Percentiles rank a stretch among this genome's conserved stretches.
These are phyloP conservation scores for Marmota monax DNA, from an alignment of 2,113 vertebrate species.

Conservation along the genomic window DNA sequence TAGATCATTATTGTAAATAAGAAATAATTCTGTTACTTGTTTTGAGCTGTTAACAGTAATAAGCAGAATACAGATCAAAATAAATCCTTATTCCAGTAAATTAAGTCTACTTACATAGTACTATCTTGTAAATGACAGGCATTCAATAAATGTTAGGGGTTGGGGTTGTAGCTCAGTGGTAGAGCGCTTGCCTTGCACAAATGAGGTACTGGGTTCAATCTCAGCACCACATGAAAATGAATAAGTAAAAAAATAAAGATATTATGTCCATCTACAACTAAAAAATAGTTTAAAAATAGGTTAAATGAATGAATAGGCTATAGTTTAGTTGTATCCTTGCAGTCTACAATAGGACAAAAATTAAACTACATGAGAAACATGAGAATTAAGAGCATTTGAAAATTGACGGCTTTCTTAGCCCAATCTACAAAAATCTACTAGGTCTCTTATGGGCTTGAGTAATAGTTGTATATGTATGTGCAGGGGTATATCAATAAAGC, in stretches of 20 bases:
- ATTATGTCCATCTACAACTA: too few species aligned
- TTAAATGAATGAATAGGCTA: background rate
- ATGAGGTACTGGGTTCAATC: too few species aligned
- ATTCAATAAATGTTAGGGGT: background rate
- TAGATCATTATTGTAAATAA: background rate
- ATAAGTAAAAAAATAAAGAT: too few species aligned
- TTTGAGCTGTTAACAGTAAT: slow-evolving; percentile 13
- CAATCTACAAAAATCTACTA: slow-evolving; percentile 17
- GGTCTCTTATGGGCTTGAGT: background rate
- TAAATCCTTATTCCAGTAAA: slow-evolving; percentile 40
- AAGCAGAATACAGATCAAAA: slow-evolving; percentile 18
- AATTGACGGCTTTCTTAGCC: slow-evolving; percentile 25
- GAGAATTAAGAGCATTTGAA: background rate
- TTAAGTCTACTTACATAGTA: background rate
- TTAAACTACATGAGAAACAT: background rate
- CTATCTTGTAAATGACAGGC: background rate
- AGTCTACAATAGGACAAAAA: slow-evolving; percentile 9
- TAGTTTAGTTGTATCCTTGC: background rate
- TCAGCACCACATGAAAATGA: too few species aligned
- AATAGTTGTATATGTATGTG: background rate
- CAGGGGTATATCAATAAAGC: background rate
- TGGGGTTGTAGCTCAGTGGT: too few species aligned
- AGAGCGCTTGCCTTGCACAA: too few species aligned
- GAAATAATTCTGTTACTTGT: slow-evolving; percentile 21
- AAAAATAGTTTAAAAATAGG: too few species aligned